A percentile compares a stretch with the other conserved stretches of the same genome.
Conservation (phyloP, 1,140 invertebrate genomes). For the Lasioglossum baleicum region DNA sequence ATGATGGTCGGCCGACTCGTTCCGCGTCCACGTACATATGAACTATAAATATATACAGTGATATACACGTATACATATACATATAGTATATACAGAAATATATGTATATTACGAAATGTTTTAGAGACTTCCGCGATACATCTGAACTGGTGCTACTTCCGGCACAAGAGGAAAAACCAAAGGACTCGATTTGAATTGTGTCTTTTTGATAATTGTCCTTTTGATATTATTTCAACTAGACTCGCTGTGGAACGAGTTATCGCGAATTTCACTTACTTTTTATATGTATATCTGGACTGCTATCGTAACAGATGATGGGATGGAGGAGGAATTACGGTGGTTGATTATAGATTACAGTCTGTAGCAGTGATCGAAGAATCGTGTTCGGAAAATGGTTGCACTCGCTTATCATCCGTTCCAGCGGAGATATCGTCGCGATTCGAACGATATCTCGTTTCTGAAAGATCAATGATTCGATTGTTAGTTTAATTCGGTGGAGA, state of each 20-base stretch:
- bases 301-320: neutral
- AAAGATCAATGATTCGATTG: too few relatives aligned
- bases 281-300: neutral
- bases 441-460: too few relatives aligned
- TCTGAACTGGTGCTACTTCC: conserved; percentile 8
- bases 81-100: neutral
- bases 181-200: conserved; percentile 11
- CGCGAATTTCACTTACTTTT: conserved; percentile 18
- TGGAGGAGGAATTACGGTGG: neutral
- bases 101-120: conserved; percentile 7
- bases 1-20: neutral
- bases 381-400: too few relatives aligned
- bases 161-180: neutral
- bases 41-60: conserved; percentile 16
- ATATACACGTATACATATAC: conserved; percentile 1
- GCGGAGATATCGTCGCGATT: too few relatives aligned
- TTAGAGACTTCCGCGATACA: conserved; percentile 29
- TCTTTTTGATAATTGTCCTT: conserved; percentile 40
- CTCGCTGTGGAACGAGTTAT: neutral
- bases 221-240: conserved; percentile 22
- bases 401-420: too few relatives aligned
- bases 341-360: too few relatives aligned
- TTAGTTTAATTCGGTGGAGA: neutral
- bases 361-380: neutral
- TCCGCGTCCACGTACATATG: neutral